Evolutionary conservation across 2,113 vertebrate species (phyloP), one percentile per base, ranked within the genome.

Genomic region (Rana temporaria): DNA sequence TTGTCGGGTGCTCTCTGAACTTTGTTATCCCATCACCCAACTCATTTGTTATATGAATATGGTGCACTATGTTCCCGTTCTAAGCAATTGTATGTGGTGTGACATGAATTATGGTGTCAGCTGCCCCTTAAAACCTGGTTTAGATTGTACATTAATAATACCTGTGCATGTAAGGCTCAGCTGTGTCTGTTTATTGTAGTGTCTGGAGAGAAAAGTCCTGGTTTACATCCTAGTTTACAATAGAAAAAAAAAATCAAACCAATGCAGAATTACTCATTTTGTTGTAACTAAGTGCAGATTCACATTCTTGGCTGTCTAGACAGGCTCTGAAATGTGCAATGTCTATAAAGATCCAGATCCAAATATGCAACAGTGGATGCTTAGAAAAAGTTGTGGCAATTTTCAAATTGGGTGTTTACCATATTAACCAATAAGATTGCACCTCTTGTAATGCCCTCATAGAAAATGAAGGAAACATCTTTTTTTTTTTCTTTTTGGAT

Each of bases 221-320:
- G 53, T 83, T 83, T 68, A 83, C 71, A 76, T 83, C 81, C 64
- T 42, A 32, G 0, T 82, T 63, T 72, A 72, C 14, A 71, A 63
- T 32, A 32, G 56, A 20, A 72, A 42, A 60, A 80, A 16, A 8
- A 60, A 80, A 16, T 17, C 32, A 22, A 74, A 63, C 32, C 20
- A 52, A 57, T 26, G 55, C 18, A 32, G 55, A 56, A 64, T 78
- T 38, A 78, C 76, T 56, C 17, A 56, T 55, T 71, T 71, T 24
- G 5, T n/a, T 62, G 72, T 78, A 53, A 67, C 26, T 52, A 67
- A 78, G 63, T 66, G 34, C 76, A 78, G 53, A 71, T 48, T 83
- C n/a, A 59, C 72, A 76, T 83, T 48, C 63, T 83, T 76, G 19
- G 32, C 53, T 3, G 81, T 83, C 81, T 83, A 83, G 81, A 83